Conservation (phyloP, 2,797 vertebrate species). For the Cryptoblepharus egeriae region DNA sequence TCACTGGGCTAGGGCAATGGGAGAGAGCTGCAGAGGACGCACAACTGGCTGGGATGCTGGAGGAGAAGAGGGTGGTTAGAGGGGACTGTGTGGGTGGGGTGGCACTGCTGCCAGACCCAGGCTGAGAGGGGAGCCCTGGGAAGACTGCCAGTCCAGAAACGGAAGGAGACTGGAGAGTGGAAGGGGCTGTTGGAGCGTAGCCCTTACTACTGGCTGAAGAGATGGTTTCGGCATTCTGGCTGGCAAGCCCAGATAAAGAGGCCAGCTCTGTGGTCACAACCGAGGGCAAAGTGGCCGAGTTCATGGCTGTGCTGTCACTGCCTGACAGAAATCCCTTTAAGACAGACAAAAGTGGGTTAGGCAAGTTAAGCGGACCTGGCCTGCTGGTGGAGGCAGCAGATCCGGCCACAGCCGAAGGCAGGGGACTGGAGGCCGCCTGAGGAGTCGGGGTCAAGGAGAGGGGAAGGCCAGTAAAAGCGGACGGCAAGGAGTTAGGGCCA, state of each 20-base stretch:
- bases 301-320: constrained; percentile 81
- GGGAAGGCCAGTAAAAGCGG: constrained; percentile 76
- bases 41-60: constrained; percentile 58
- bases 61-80: constrained; percentile 58
- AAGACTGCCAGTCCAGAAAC: constrained; percentile 80
- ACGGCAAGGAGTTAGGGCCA: constrained; percentile 73
- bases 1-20: constrained; percentile 68
- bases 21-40: constrained; percentile 68
- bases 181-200: constrained; percentile 84
- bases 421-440: constrained; percentile 75
- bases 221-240: constrained; percentile 68
- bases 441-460: constrained; percentile 75
- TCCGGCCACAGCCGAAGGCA: constrained; percentile 71
- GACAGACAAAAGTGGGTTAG: constrained; percentile 79
- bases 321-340: constrained; percentile 84
- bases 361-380: constrained; percentile 76
- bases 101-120: constrained; percentile 62
- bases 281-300: constrained; percentile 71
- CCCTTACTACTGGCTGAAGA: constrained; percentile 85
- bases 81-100: constrained; percentile 68
- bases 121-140: constrained; percentile 75
- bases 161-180: constrained; percentile 78
- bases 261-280: constrained; percentile 79
- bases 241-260: constrained; percentile 77
- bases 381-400: constrained; percentile 74